Conservation (phyloP, 2,797 vertebrate species). For the Trachurus trachurus region DNA sequence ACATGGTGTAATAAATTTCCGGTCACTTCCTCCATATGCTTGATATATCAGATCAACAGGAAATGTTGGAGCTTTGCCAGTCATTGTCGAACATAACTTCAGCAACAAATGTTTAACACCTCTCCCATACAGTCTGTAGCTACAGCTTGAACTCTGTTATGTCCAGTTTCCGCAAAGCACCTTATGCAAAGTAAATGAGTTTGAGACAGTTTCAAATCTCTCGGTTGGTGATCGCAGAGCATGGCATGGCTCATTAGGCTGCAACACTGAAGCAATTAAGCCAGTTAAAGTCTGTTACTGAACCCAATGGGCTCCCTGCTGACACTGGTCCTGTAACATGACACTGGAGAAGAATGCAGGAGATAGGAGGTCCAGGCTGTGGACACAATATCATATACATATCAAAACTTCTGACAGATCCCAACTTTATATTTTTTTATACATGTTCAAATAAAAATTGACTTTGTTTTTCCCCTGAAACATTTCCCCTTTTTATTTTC, state of each 20-base stretch:
- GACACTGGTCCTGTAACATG: slow-evolving; percentile 50
- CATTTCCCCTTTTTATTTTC: slow-evolving; percentile 37
- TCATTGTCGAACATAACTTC: slow-evolving; percentile 34
- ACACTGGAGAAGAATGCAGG: slow-evolving; percentile 40
- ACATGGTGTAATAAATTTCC: slow-evolving; percentile 14
- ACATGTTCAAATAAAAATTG: background rate
- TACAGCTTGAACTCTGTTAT: slow-evolving; percentile 33
- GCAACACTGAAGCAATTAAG: slow-evolving; percentile 66
- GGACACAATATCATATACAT: too few species aligned
- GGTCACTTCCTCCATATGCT: slow-evolving; percentile 6
- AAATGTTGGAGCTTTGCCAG: slow-evolving; percentile 5
- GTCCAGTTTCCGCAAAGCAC: slow-evolving; percentile 32
- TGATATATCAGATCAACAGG: slow-evolving; percentile 5
- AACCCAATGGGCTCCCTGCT: slow-evolving; percentile 43
- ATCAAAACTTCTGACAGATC: slow-evolving; percentile 7
- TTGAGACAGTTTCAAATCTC: slow-evolving; percentile 44
- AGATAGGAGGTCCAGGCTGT: slow-evolving; percentile 12
- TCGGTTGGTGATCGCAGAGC: slow-evolving; percentile 32
- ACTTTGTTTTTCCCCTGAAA: background rate
- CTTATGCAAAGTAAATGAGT: slow-evolving; percentile 29
- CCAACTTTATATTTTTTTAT: slow-evolving; percentile 2
- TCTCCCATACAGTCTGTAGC: slow-evolving; percentile 12
- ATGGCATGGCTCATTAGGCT: slow-evolving; percentile 46
- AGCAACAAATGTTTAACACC: slow-evolving; percentile 40
- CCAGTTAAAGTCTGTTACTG: slow-evolving; percentile 64